Conservation (phyloP, 1,140 invertebrate species). For the Pectinophora gossypiella region DNA sequence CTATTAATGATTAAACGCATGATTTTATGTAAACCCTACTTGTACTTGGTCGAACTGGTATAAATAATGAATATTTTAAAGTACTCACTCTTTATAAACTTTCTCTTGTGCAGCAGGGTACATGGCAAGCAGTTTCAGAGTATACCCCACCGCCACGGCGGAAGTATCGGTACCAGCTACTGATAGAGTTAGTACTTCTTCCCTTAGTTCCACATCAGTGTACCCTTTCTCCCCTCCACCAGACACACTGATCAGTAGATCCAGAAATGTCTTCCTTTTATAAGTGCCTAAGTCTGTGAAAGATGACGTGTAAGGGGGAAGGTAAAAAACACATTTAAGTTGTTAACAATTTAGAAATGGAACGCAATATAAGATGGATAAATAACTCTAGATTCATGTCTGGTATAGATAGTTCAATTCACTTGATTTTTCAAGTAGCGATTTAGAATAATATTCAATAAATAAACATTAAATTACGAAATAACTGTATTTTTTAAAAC, state of each 20-base stretch:
- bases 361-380: neutral
- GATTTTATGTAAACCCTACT: too few relatives aligned
- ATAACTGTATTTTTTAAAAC: too few relatives aligned
- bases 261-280: constrained; percentile 29
- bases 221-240: constrained; percentile 40
- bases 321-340: too few relatives aligned
- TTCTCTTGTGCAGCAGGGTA: constrained; percentile 45
- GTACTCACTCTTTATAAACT: constrained; percentile 49
- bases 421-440: too few relatives aligned
- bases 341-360: neutral
- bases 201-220: constrained; percentile 36
- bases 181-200: constrained; percentile 40
- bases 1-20: too few relatives aligned
- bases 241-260: constrained; percentile 35
- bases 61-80: too few relatives aligned
- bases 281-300: constrained; percentile 7
- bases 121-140: constrained; percentile 33
- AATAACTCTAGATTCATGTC: too few relatives aligned
- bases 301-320: neutral
- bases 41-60: too few relatives aligned
- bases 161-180: constrained; percentile 47
- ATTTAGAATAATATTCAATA: too few relatives aligned
- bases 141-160: constrained; percentile 30
- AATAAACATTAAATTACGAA: too few relatives aligned
- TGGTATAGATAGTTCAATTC: too few relatives aligned